phyloP scores from a whole-genome alignment of 2,888 invertebrate species.

The Spatulosminthurus flaviceps region DNA sequence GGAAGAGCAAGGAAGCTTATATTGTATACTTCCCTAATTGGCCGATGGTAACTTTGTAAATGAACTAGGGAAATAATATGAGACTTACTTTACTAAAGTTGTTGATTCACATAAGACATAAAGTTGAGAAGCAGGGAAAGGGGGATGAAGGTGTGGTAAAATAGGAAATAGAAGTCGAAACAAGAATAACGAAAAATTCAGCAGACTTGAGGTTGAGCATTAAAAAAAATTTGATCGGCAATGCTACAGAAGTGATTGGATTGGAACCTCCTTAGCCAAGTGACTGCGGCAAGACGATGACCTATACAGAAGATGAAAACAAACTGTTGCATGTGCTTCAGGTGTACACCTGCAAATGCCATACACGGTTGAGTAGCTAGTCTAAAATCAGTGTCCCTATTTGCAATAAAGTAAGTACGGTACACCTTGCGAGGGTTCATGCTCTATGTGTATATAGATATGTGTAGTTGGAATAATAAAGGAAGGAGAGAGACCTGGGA shows the following conservation, averaged over 20 bases:
- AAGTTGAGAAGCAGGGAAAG: background rate
- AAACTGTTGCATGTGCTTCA: background rate
- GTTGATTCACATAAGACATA: no score
- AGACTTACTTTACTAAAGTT: no score
- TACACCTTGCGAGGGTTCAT: background rate
- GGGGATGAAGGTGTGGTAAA: background rate
- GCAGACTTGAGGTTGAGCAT: background rate
- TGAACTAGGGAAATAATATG: no score
- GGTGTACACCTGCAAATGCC: background rate
- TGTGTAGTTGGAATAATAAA: no score
- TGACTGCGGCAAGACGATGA: background rate
- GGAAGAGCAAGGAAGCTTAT: no score
- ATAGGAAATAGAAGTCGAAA: background rate
- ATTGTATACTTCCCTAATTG: background rate
- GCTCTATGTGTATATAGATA: no score
- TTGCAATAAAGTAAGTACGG: background rate
- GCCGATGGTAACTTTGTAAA: background rate
- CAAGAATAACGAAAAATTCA: background rate
- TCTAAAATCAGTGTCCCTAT: slow-evolving; percentile 20
- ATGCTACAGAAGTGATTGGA: background rate
- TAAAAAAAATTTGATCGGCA: background rate
- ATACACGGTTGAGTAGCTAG: background rate
- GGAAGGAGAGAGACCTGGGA: slow-evolving; percentile 4
- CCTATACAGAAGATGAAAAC: slow-evolving; percentile 25
- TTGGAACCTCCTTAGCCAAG: background rate